Percentiles rank a stretch among this genome's conserved stretches.
Conservation (phyloP, 1,140 invertebrate genomes). For the Tribolium madens region DNA sequence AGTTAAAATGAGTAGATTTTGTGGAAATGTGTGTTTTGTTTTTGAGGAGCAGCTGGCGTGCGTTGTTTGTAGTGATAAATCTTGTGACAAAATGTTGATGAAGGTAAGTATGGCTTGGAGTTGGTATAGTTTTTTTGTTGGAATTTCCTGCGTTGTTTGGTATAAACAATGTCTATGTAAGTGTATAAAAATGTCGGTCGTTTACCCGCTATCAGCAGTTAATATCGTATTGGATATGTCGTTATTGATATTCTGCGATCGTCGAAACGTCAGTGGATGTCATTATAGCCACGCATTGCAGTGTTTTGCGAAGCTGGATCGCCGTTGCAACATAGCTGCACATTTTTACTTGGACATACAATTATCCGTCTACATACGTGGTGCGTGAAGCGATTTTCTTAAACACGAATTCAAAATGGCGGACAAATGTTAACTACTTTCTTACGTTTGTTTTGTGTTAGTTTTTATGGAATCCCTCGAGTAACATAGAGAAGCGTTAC, state of each 20-base stretch:
- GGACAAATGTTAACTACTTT: slow-evolving; percentile 55
- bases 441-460: slow-evolving; percentile 46
- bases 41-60: background rate
- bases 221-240: slow-evolving; percentile 50
- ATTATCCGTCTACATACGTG: slow-evolving; percentile 56
- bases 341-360: slow-evolving; percentile 55
- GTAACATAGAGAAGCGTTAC: slow-evolving; percentile 40
- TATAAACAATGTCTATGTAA: slow-evolving; percentile 30
- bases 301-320: slow-evolving; percentile 49
- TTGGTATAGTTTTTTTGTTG: background rate
- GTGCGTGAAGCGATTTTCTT: slow-evolving; percentile 56
- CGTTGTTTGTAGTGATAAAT: slow-evolving; percentile 12
- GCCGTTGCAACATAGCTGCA: slow-evolving; percentile 55
- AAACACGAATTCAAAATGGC: slow-evolving; percentile 53
- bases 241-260: slow-evolving; percentile 54
- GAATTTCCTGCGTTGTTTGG: slow-evolving; percentile 10
- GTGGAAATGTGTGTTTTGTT: background rate
- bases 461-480: slow-evolving; percentile 45
- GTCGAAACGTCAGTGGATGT: slow-evolving; percentile 51
- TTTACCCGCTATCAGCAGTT: slow-evolving; percentile 45
- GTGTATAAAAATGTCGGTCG: slow-evolving; percentile 46
- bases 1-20: too few relatives aligned
- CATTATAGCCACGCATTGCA: slow-evolving; percentile 50
- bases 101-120: background rate
- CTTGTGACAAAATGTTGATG: background rate